Conservation (phyloP, 2,888 invertebrate genomes). For the Mamestra brassicae region DNA sequence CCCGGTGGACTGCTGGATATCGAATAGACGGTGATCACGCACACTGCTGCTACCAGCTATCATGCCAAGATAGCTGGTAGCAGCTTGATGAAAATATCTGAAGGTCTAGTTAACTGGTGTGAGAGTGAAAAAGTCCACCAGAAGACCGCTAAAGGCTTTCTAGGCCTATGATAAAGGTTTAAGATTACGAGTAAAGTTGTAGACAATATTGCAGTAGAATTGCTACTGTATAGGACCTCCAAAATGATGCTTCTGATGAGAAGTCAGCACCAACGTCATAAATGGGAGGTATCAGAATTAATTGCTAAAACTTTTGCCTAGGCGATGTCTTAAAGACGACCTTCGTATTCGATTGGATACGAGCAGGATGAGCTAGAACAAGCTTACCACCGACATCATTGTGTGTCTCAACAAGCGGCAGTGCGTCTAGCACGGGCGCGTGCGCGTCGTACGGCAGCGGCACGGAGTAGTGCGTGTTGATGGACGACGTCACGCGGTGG, state of each 20-base stretch:
- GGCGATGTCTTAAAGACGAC: too few relatives aligned
- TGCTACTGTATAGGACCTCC: too few relatives aligned
- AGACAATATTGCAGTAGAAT: too few relatives aligned
- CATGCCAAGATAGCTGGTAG: not conserved
- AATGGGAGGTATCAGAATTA: too few relatives aligned
- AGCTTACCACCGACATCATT: constrained; percentile 47
- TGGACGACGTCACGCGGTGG: constrained; percentile 89
- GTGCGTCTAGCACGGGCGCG: constrained; percentile 54
- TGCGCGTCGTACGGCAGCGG: constrained; percentile 67
- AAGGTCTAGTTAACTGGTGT: not conserved
- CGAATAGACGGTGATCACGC: too few relatives aligned
- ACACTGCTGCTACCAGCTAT: too few relatives aligned
- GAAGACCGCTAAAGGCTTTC: not conserved
- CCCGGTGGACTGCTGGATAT: too few relatives aligned
- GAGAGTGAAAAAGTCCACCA: not conserved
- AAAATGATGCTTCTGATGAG: too few relatives aligned
- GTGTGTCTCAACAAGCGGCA: constrained; percentile 37
- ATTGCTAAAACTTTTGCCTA: not conserved
- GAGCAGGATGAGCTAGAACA: not conserved
- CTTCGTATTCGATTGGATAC: too few relatives aligned
- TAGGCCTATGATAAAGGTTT: too few relatives aligned
- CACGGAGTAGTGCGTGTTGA: constrained; percentile 79
- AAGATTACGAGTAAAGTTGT: too few relatives aligned
- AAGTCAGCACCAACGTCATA: too few relatives aligned
- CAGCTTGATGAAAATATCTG: not conserved